These are phyloP conservation scores for Philypnodon macrostomus DNA, from an alignment of 2,797 vertebrate species.

Conservation along the genomic window DNA sequence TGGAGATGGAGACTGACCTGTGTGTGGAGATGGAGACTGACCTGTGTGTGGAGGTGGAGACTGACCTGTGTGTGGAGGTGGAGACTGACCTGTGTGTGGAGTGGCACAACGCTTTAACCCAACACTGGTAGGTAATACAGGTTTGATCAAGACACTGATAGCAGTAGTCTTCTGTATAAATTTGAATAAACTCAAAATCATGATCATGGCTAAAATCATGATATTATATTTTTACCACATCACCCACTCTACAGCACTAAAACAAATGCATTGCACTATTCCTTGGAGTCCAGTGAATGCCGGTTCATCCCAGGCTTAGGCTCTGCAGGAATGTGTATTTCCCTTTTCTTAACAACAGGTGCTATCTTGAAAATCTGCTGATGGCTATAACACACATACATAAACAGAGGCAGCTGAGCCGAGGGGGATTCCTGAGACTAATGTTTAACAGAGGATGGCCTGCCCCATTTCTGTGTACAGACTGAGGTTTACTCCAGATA, in stretches of 20 bases:
- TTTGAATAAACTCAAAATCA: too few relatives aligned
- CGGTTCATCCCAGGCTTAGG: constrained; percentile 8
- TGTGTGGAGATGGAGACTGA: too few relatives aligned
- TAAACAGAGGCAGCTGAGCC: constrained; percentile 21
- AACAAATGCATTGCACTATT: neutral
- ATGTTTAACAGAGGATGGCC: constrained; percentile 67
- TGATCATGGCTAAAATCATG: too few relatives aligned
- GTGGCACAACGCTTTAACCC: too few relatives aligned
- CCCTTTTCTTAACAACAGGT: constrained; percentile 49
- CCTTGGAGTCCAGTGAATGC: constrained; percentile 6
- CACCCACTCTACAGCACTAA: neutral
- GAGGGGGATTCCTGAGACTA: constrained; percentile 65
- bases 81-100: too few relatives aligned
- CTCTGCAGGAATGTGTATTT: constrained; percentile 48
- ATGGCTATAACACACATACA: constrained; percentile 22
- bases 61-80: too few relatives aligned
- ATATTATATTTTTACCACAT: too few relatives aligned
- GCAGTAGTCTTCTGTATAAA: too few relatives aligned
- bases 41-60: too few relatives aligned
- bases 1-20: too few relatives aligned
- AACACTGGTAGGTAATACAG: too few relatives aligned
- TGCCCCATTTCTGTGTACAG: constrained; percentile 54
- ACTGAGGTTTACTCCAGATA: constrained; percentile 68
- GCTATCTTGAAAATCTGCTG: constrained; percentile 48
- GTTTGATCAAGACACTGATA: too few relatives aligned